Conservation (phyloP, 2,888 invertebrate species). For the Nephrotoma flavescens region DNA sequence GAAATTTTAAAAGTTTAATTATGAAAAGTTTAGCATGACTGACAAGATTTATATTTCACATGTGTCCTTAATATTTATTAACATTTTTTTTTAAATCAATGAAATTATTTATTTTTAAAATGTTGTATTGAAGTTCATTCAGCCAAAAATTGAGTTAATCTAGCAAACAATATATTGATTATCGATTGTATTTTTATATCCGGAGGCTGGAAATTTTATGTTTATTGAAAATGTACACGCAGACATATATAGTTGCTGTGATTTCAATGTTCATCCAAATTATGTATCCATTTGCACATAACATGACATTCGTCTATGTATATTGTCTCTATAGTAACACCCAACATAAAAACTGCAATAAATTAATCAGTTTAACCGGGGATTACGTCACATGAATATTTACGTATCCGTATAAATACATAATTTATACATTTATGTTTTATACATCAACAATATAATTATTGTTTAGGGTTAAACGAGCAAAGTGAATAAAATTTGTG, state of each 20-base stretch:
- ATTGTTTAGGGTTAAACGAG: neutral
- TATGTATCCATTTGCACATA: neutral
- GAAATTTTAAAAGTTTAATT: neutral
- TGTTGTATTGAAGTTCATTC: neutral
- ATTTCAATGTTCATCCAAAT: neutral
- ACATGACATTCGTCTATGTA: no score
- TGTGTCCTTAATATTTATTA: neutral
- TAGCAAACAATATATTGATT: neutral
- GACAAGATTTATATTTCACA: neutral
- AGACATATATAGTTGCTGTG: neutral
- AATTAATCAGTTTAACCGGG: neutral
- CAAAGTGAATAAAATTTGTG: neutral
- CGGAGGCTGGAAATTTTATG: neutral
- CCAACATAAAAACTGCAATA: neutral
- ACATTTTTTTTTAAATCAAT: neutral
- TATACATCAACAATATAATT: neutral
- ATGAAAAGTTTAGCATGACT: neutral
- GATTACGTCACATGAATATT: neutral
- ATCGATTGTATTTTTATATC: neutral
- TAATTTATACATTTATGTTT: neutral
- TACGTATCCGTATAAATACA: neutral
- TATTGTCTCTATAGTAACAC: neutral
- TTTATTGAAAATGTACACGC: neutral
- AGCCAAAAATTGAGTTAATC: neutral
- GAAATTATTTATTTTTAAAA: neutral